Evolutionary conservation across 1,140 invertebrate species (phyloP).

Genomic region (Oryctes rhinoceros): DNA sequence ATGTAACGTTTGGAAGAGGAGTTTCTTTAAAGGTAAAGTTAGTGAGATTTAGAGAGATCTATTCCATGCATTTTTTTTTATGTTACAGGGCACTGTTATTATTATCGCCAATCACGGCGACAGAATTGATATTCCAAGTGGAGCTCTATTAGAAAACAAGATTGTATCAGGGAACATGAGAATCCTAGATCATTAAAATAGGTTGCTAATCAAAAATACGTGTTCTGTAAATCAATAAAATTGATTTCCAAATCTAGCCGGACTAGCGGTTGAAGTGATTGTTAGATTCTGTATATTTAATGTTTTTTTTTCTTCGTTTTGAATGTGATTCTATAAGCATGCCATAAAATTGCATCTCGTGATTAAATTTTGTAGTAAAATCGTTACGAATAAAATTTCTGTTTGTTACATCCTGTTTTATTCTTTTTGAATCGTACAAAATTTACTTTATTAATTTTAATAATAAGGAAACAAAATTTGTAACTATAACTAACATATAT

Average conservation of each 20-base stretch:
- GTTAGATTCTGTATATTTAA: no score
- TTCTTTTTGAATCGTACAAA: background rate
- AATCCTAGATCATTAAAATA: slow-evolving; percentile 92
- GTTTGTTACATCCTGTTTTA: background rate
- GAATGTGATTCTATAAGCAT: background rate
- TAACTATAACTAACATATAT: background rate
- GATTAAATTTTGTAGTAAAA: slow-evolving; percentile 23
- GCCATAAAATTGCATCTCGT: background rate
- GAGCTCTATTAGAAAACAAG: slow-evolving; percentile 97
- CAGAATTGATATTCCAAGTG: slow-evolving; percentile 98
- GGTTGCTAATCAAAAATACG: background rate
- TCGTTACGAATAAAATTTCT: background rate
- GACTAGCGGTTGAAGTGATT: background rate
- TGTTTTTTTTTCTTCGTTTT: slow-evolving; percentile 18
- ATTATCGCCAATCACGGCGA: slow-evolving; percentile 99
- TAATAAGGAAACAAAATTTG: background rate
- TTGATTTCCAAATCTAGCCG: background rate
- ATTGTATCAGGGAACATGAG: slow-evolving; percentile 99
- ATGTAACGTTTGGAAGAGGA: slow-evolving; percentile 97
- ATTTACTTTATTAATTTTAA: background rate
- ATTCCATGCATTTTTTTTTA: slow-evolving; percentile 42
- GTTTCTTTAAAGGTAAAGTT: slow-evolving; percentile 85
- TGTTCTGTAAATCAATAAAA: background rate
- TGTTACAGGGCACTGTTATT: slow-evolving; percentile 94
- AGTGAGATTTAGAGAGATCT: background rate